Evolutionary conservation across 37 sponge, comb jelly and placozoan species (phyloP).

Genomic region (Halichondria panicea): DNA sequence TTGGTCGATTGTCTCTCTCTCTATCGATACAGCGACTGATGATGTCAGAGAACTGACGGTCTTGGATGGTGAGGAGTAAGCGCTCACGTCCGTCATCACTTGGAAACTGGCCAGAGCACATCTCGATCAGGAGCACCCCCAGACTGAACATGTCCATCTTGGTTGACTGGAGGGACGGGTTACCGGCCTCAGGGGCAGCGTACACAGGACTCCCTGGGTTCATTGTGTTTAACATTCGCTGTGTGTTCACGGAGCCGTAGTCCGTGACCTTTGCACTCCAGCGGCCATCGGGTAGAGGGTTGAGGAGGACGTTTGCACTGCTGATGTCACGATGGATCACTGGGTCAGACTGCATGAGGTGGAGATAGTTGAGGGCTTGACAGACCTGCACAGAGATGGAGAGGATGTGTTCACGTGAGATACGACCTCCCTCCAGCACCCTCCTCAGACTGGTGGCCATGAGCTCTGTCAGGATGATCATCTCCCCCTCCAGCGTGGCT

Average conservation of each 20-base stretch:
- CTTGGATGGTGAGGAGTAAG: neutral
- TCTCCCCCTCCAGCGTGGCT: constrained; percentile 30
- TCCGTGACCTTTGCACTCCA: constrained; percentile 78
- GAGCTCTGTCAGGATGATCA: constrained; percentile 61
- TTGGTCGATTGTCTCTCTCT: constrained; percentile 6
- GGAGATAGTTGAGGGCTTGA: constrained; percentile 70
- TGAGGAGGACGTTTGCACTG: constrained; percentile 69
- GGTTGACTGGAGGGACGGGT: constrained; percentile 18
- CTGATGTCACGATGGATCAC: constrained; percentile 82
- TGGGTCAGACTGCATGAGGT: constrained; percentile 57
- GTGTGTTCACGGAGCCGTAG: constrained; percentile 68
- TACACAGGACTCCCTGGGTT: constrained; percentile 7
- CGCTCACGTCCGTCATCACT: neutral
- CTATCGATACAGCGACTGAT: constrained; percentile 5
- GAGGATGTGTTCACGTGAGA: constrained; percentile 16
- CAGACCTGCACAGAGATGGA: constrained; percentile 43
- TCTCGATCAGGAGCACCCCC: constrained; percentile 39
- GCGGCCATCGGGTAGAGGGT: constrained; percentile 7
- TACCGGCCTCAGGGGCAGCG: constrained; percentile 37
- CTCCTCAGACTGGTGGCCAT: constrained; percentile 63
- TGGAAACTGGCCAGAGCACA: constrained; percentile 12
- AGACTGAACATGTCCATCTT: constrained; percentile 37
- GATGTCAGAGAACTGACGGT: neutral
- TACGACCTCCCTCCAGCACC: constrained; percentile 1
- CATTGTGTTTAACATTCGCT: too few relatives aligned